Base-by-base conservation (phyloP, 2,113 vertebrate species). In the Indri indri region DNA sequence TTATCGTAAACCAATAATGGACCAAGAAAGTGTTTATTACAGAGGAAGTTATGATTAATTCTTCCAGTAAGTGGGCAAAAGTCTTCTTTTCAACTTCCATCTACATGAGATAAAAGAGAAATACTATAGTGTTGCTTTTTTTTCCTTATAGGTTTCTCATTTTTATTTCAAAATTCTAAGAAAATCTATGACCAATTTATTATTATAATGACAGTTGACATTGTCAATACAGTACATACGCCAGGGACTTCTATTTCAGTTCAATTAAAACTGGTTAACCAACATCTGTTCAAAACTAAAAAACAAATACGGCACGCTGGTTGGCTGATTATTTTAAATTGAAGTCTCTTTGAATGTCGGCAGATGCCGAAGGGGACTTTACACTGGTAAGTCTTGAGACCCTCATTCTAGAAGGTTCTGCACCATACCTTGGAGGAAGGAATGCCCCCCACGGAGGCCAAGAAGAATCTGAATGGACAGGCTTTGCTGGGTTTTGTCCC, bases 91-190 rank as follows among this genome's bases (percentile, higher is more conserved):
- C 20, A 93, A 22, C 4, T 25, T 80, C 42, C 17, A 71, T 81
- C 32, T 89, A 4, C 5, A 37, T 23, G 86, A 91, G 22, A 42
- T 80, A 80, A 66, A 89, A 93, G 11, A 47, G 12, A 63, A 50
- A 47, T 54, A 90, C 52, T 71, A 25, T 14, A 66, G 2, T 84
- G 13, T 54, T 96, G 4, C 25, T 66, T 42, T 77, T 90, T 76
- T 90, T 84, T 4, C 63, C 63, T 50, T n/a, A 34, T 34, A 76
- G 20, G 3, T 92, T 93, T 94, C 25, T 84, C 59, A 90, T 37
- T 97, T 96, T 74, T 30, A 90, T 84, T 82, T 88, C 17, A 88
- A 80, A 95, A 47, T 73, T 2, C 5, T 83, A 66, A 83, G 52
- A 40, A 84, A 80, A 17, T 47, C 80, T 74, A 84, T 73, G 11